Evolutionary conservation across 2,888 invertebrate species (phyloP), one percentile per base, ranked within the genome.

Genomic region (Asteroscopus sphinx): DNA sequence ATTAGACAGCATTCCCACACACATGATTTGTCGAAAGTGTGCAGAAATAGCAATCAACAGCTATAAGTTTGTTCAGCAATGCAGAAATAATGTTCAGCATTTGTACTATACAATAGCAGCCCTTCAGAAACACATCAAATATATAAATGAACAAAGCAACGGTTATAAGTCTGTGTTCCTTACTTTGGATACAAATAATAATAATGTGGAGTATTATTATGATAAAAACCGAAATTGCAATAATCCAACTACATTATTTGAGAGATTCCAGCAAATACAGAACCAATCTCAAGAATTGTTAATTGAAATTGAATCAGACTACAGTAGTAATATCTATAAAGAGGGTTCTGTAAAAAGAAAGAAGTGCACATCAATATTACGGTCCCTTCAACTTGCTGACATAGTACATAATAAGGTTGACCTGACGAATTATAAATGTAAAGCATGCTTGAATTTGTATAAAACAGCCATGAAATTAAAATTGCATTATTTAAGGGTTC

Each of bases 21-120:
- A 66, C 11, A 46, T 41, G 0, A 45, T 85, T 11, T 85, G 85
- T 32, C 42, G 59, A 2, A 42, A 66, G 3, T 85, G 85, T 56
- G 61, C 67, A 21, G 33, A 49, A 15, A 59, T 30, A 9, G 47
- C 69, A 16, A 39, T 82, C n/a, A 57, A 45, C 11, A 60, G 68
- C 48, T 83, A 80, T 41, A 77, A 60, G 46, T 85, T 85, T 40
- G 75, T 81, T 13, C 53, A 65, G 26, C 65, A 45, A 16, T 81
- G 84, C 51, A 75, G 54, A 62, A 37, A 49, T 13, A 82, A 80
- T 41, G 51, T 53, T 3, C 16, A 63, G 7, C 53, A 52, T 17
- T 36, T 80, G 7, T 32, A 53, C 0, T 13, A 52, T 4, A 17
- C 47, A 1, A 26, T 79, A 12, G n/a, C 53, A 35, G 44, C 45